Conservation (phyloP, 2,888 invertebrate species). For the Allygus modestus region DNA sequence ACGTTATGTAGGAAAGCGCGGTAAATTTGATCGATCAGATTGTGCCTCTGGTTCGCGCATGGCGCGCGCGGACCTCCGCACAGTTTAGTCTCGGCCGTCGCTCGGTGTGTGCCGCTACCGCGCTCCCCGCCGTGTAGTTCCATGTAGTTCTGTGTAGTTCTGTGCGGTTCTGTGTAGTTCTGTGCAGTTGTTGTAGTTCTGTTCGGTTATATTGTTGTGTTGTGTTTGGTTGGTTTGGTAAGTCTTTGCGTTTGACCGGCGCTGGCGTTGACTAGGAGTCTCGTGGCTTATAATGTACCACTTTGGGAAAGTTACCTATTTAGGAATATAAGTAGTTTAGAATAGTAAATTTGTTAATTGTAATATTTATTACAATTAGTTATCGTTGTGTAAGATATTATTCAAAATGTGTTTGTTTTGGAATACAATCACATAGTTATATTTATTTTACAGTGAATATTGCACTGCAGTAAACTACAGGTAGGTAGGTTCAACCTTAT, state of each 20-base stretch:
- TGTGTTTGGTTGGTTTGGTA: slow-evolving; percentile 35
- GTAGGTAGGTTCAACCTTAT: no score
- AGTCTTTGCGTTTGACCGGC: neutral
- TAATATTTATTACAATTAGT: no score
- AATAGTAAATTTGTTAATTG: no score
- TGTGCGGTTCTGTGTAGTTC: slow-evolving; percentile 4
- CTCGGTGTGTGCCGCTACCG: neutral
- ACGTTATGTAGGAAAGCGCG: slow-evolving; percentile 1
- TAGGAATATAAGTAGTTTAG: no score
- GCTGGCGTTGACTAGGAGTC: neutral
- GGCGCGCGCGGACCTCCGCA: neutral
- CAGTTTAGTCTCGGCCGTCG: slow-evolving; percentile 12
- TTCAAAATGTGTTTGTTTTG: no score
- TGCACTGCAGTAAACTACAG: no score
- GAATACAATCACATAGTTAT: no score
- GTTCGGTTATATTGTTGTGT: neutral
- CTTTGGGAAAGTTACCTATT: slow-evolving; percentile 27
- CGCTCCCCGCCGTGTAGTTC: neutral
- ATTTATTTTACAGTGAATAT: no score
- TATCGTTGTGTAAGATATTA: no score
- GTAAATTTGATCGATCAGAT: slow-evolving; percentile 19
- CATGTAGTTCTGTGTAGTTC: slow-evolving; percentile 12
- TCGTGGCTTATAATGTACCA: neutral
- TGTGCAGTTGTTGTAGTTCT: slow-evolving; percentile 18
- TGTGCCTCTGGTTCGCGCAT: neutral